Evolutionary conservation across 2,797 vertebrate genomes (phyloP).

Genomic region (Cirrhinus mrigala): DNA sequence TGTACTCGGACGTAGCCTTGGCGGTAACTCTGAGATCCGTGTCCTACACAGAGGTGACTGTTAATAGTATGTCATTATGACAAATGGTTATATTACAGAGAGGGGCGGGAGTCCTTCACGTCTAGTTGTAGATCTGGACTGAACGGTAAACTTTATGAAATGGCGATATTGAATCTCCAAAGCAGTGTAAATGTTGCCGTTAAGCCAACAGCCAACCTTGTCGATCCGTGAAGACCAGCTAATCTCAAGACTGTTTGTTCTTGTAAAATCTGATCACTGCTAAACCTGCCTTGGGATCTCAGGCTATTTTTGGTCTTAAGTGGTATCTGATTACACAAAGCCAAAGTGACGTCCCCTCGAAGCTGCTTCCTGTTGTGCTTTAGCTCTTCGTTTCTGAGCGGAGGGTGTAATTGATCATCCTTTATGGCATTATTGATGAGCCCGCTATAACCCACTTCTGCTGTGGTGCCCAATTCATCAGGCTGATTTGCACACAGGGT

Average conservation of each 20-base stretch:
- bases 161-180: conserved; percentile 4
- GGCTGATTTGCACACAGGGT: conserved; percentile 57
- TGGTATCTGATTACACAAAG: conserved; percentile 43
- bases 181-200: conserved; percentile 2
- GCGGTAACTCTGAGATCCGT: conserved; percentile 43
- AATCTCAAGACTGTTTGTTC: conserved; percentile 40
- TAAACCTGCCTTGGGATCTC: conserved; percentile 15
- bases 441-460: conserved; percentile 54
- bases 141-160: conserved; percentile 33
- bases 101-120: conserved; percentile 53
- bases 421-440: conserved; percentile 62
- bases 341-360: conserved; percentile 38
- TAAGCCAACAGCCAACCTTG: neutral
- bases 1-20: conserved; percentile 45
- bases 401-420: conserved; percentile 52
- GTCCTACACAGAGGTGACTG: conserved; percentile 64
- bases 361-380: conserved; percentile 28
- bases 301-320: conserved; percentile 44
- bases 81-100: conserved; percentile 60
- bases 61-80: conserved; percentile 68
- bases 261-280: conserved; percentile 39
- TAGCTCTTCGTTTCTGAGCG: conserved; percentile 38
- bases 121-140: conserved; percentile 50
- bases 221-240: neutral
- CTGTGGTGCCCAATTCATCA: conserved; percentile 62